Base-by-base conservation (phyloP, 2,113 vertebrate species). In the Willisornis vidua region DNA sequence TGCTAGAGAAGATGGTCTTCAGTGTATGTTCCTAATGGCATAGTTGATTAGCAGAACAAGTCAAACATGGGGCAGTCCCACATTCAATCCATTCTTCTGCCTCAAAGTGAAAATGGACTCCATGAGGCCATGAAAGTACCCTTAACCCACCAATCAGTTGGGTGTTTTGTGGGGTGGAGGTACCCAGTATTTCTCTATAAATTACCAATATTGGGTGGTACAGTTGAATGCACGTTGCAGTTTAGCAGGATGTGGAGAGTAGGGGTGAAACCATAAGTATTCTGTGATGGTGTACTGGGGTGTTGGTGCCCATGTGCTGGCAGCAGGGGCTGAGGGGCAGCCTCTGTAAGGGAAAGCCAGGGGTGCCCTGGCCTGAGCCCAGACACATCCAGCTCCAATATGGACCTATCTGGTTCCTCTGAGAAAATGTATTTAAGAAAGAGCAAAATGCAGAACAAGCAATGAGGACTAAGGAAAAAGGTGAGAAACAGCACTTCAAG, bases 371-470 rank as follows among this genome's bases (percentile, higher is more conserved):
- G 16, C 16, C 26, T 1, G 1, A 41, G 39, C 51, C 51, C 3
- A 1, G 12, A 26, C 19, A 22, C 17, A 45, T 23, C 7, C 1
- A 10, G 26, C 17, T 54, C 33, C 55, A 70, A 2, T 7, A 1
- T 3, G 14, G 7, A 54, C 20, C 8, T 51, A 3, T 0, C 0
- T 23, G 41, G 3, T 0, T 0, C 12, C 26, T 49, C 31, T 43
- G 10, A 25, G 28, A 65, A 78, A 74, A 55, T 0, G 0, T 19
- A 6, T 19, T 54, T 68, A 59, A 46, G 41, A 37, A 58, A 77
- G 12, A 7, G 15, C 6, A 89, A 89, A 82, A 82, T 3, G 3
- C 19, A 51, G 14, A 19, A 24, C 2, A 52, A 51, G 5, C 2
- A 49, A 59, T 51, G 4, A 61, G 14, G 25, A 61, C 4, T 20